Evolutionary conservation across 2,888 invertebrate genomes (phyloP).

Genomic region (Drosophila putrida): DNA sequence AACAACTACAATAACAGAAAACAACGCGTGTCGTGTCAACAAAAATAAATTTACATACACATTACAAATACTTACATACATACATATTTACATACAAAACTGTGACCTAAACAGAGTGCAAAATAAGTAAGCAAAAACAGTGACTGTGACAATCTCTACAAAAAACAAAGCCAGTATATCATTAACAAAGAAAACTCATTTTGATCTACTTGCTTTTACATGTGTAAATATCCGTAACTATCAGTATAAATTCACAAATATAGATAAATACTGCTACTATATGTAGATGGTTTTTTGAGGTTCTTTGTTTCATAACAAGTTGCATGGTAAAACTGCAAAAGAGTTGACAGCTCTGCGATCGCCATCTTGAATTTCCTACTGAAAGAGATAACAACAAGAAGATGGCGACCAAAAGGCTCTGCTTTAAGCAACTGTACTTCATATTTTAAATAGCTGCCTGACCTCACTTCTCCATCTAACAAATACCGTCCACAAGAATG

Average conservation of each 20-base stretch:
- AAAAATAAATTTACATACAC: conserved; percentile 38
- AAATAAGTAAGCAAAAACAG: conserved; percentile 11
- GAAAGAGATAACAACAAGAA: conserved; percentile 6
- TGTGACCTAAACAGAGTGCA: conserved; percentile 19
- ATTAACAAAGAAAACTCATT: conserved; percentile 1
- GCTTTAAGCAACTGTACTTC: conserved; percentile 49
- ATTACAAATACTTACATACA: conserved; percentile 5
- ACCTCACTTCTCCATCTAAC: conserved; percentile 23
- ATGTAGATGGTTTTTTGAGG: neutral
- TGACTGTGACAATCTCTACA: neutral
- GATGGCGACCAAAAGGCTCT: conserved; percentile 39
- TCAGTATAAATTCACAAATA: neutral
- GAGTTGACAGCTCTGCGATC: conserved; percentile 43
- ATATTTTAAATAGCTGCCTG: conserved; percentile 3
- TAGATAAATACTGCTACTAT: neutral
- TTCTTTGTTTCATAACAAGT: neutral
- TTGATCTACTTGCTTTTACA: neutral
- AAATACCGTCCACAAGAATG: conserved; percentile 27
- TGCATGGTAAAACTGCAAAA: neutral
- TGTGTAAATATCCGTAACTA: neutral
- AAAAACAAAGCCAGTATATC: conserved; percentile 1
- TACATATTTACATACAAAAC: neutral
- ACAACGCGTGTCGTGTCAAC: conserved; percentile 24
- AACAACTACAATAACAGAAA: conserved; percentile 20
- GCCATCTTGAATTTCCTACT: conserved; percentile 38